Evolutionary conservation across 2,797 vertebrate species (phyloP), one percentile per base, ranked within the genome.

Genomic region (Microhierax caerulescens): DNA sequence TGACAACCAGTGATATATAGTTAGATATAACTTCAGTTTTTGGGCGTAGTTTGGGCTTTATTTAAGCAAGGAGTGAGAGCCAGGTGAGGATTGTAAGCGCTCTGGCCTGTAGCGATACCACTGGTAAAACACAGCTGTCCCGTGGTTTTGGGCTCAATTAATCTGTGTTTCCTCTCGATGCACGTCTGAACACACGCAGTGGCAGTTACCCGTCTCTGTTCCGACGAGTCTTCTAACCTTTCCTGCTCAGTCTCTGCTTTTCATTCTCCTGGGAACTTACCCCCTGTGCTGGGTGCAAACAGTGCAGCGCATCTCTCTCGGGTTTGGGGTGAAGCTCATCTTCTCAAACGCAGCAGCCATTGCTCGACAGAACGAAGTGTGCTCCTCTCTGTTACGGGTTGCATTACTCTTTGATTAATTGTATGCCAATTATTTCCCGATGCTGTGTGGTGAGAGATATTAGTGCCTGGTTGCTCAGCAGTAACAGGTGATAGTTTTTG

Each of bases 111-210:
- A 37, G 25, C 22, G 36, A 13, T 17, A 15, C 13, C 19, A 6
- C 19, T n/a, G 20, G 17, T 47, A 14, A 57, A 63, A n/a, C 15
- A 6, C 7, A 25, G 30, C 27, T 37, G 28, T 5, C 18, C 11
- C 22, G 48, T 7, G 7, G 2, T 7, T 61, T 82, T 53, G 37
- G 17, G 37, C n/a, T 23, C 11, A 41, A 21, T 25, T 70, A 2
- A 3, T 13, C 47, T 51, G 18, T 0, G 2, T 53, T 25, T 37
- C 36, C 9, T 54, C 1, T 0, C 39, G 53, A 59, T 45, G 9
- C 4, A 1, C 36, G n/a, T n/a, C 19, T 37, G 53, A 48, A 77
- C 72, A 54, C 20, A 13, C 1, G 7, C 20, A 25, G 47, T 22
- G 39, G 12, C 8, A 15, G 17, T 73, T 54, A 59, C 25, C 25